Conservation (phyloP, 2,113 vertebrate species). For the Leptodactylus fuscus region DNA sequence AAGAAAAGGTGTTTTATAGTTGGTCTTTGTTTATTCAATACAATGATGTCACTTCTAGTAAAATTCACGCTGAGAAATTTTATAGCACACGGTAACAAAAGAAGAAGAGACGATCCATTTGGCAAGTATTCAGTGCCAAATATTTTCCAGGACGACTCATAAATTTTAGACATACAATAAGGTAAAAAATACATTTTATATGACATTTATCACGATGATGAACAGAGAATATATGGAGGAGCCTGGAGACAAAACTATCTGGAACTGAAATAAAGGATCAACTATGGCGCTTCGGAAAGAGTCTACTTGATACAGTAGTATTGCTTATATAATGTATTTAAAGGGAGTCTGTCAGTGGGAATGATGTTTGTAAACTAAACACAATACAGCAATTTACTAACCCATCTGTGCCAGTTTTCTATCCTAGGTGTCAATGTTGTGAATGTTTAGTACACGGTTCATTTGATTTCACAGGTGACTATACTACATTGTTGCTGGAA, state of each 20-base stretch:
- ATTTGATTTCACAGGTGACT: no score
- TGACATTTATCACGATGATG: constrained; percentile 1
- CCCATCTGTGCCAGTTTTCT: no score
- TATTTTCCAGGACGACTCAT: constrained; percentile 20
- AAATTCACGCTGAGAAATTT: neutral
- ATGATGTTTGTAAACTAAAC: no score
- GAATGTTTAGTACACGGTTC: no score
- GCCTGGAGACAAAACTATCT: neutral
- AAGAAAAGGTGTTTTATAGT: neutral
- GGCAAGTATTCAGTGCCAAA: neutral
- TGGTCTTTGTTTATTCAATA: neutral
- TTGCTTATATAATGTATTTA: no score
- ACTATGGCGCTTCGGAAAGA: no score
- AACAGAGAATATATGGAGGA: constrained; percentile 6
- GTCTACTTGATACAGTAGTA: no score
- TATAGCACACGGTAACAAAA: neutral
- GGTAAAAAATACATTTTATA: constrained; percentile 11
- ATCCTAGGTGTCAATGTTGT: no score
- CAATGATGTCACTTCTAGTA: neutral
- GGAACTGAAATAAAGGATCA: neutral
- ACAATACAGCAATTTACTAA: no score
- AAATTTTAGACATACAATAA: neutral
- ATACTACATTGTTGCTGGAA: no score
- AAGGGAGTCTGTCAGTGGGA: no score
- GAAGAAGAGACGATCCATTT: neutral